These are phyloP conservation scores for Acanthisitta chloris DNA, from an alignment of 2,113 vertebrate species.

Conservation along the genomic window DNA sequence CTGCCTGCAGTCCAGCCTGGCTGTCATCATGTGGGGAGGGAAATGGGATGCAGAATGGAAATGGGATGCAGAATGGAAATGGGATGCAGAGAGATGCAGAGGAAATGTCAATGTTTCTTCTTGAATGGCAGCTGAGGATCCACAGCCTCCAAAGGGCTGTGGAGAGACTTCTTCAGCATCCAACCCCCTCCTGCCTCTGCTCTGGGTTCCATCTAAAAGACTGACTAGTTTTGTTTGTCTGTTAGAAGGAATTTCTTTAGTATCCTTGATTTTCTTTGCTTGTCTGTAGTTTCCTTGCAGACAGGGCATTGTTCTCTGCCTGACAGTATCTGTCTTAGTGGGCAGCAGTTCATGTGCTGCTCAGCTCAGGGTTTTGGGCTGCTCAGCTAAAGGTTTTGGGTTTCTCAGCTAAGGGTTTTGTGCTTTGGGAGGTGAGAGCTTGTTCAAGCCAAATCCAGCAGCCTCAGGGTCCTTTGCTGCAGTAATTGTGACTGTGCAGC, in stretches of 20 bases:
- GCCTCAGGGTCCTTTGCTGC: neutral
- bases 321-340: neutral
- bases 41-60: neutral
- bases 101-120: neutral
- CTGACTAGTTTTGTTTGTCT: neutral
- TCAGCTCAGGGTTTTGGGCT: neutral
- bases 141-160: neutral
- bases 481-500: neutral
- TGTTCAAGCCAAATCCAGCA: neutral
- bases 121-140: neutral
- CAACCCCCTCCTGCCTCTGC: fast-evolving
- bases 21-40: neutral
- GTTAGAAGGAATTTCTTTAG: neutral
- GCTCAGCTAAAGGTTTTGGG: neutral
- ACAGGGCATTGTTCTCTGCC: neutral
- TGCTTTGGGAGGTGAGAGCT: neutral
- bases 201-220: neutral
- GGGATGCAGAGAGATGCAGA: neutral
- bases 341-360: neutral
- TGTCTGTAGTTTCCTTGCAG: neutral
- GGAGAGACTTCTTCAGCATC: neutral
- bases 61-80: neutral
- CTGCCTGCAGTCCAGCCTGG: neutral
- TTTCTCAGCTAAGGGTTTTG: neutral
- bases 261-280: neutral